Evolutionary conservation across 92 coral and sea anemone genomes (phyloP).

Genomic region (Actinernus sp.): DNA sequence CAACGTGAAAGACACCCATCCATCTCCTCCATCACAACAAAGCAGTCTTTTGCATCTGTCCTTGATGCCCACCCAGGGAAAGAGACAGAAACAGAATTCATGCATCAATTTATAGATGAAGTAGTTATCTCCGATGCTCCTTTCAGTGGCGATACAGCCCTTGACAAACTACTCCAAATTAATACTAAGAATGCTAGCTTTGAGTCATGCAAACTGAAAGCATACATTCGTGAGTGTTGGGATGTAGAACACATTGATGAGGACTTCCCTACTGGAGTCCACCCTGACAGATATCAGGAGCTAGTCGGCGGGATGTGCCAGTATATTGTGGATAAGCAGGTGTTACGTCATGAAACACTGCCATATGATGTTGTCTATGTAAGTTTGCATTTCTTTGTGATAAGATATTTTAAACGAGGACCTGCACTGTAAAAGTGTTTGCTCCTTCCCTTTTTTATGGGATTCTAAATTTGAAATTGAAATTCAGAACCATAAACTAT

Average conservation of each 20-base stretch:
- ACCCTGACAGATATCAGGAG: constrained; percentile 86
- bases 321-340: constrained; percentile 81
- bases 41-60: constrained; percentile 79
- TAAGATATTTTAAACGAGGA: too few relatives aligned
- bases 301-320: constrained; percentile 88
- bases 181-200: constrained; percentile 58
- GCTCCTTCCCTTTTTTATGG: too few relatives aligned
- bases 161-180: constrained; percentile 58
- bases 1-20: constrained; percentile 62
- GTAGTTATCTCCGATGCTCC: constrained; percentile 55
- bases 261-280: constrained; percentile 86
- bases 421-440: too few relatives aligned
- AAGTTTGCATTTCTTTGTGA: too few relatives aligned
- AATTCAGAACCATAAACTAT: too few relatives aligned
- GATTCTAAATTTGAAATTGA: too few relatives aligned
- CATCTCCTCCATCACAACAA: constrained; percentile 68
- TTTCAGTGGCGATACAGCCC: constrained; percentile 35
- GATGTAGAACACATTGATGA: constrained; percentile 79
- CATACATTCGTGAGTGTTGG: constrained; percentile 88
- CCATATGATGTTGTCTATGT: constrained; percentile 82
- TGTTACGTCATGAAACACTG: constrained; percentile 44
- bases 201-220: constrained; percentile 81
- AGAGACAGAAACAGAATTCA: constrained; percentile 44
- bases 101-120: constrained; percentile 60
- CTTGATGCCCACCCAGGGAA: constrained; percentile 75